A percentile compares a stretch with the other conserved stretches of the same genome.
Conservation (phyloP, 2,797 vertebrate genomes). For the Lates japonicus region DNA sequence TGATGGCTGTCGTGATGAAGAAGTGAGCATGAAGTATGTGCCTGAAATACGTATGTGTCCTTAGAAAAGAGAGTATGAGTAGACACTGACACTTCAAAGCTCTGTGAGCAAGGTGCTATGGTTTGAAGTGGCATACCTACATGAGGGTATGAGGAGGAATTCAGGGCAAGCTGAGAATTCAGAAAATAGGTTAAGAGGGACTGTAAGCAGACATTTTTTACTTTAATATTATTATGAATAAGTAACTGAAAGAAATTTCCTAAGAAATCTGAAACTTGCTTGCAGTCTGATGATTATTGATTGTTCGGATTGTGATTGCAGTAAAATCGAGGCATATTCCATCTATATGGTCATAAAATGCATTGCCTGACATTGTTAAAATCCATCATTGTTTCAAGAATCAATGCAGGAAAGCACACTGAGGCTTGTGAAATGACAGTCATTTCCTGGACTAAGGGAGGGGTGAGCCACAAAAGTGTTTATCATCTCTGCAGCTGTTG, state of each 20-base stretch:
- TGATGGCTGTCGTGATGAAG: slow-evolving; percentile 56
- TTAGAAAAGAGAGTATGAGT: slow-evolving; percentile 60
- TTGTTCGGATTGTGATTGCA: slow-evolving; percentile 32
- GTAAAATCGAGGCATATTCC: slow-evolving; percentile 32
- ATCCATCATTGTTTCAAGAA: slow-evolving; percentile 61
- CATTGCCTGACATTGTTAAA: slow-evolving; percentile 52
- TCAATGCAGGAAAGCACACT: slow-evolving; percentile 55
- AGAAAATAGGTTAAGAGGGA: slow-evolving; percentile 64
- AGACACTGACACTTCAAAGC: slow-evolving; percentile 69
- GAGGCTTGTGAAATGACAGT: slow-evolving; percentile 55
- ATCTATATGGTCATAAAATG: slow-evolving; percentile 28
- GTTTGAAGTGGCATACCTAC: slow-evolving; percentile 43
- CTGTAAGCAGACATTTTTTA: slow-evolving; percentile 18
- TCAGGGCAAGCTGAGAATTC: slow-evolving; percentile 52
- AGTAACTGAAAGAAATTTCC: background rate
- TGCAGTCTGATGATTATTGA: slow-evolving; percentile 30
- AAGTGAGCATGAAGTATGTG: slow-evolving; percentile 61
- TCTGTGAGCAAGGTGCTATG: slow-evolving; percentile 30
- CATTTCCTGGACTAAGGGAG: slow-evolving; percentile 56
- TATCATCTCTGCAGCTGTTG: slow-evolving; percentile 57
- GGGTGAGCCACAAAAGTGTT: slow-evolving; percentile 44
- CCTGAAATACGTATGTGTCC: slow-evolving; percentile 69
- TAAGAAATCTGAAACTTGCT: background rate
- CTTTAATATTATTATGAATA: slow-evolving; percentile 9
- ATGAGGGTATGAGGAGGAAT: slow-evolving; percentile 47